phyloP scores from a whole-genome alignment of 92 coral and sea anemone species.

The Montipora capitata region DNA sequence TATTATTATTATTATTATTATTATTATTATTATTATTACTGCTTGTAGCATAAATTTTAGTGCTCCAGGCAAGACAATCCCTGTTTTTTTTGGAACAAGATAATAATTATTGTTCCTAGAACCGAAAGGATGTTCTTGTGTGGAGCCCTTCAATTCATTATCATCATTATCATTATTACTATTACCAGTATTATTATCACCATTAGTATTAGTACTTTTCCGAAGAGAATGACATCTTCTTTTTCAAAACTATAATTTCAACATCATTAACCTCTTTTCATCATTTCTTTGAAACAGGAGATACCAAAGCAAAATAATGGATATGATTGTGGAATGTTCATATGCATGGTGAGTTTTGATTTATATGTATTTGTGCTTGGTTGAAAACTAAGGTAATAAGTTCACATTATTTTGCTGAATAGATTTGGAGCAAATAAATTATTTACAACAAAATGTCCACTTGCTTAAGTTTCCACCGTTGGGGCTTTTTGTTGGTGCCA shows the following conservation, averaged over 20 bases:
- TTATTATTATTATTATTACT: no score
- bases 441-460: not conserved
- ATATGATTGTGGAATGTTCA: slow-evolving; percentile 32
- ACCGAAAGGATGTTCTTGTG: no score
- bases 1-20: no score
- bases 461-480: not conserved
- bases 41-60: no score
- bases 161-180: no score
- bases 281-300: not conserved
- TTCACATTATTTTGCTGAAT: not conserved
- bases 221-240: no score
- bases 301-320: slow-evolving; percentile 27
- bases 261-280: slow-evolving; percentile 8
- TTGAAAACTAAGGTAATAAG: not conserved
- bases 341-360: slow-evolving; percentile 32
- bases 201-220: no score
- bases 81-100: no score
- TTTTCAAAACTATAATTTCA: slow-evolving; percentile 8
- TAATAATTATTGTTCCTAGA: no score
- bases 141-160: no score
- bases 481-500: not conserved
- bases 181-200: no score
- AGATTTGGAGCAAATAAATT: not conserved
- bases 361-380: not conserved
- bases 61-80: no score